These are phyloP conservation scores for Macquaria australasica DNA, from an alignment of 2,113 vertebrate genomes.

Conservation along the genomic window DNA sequence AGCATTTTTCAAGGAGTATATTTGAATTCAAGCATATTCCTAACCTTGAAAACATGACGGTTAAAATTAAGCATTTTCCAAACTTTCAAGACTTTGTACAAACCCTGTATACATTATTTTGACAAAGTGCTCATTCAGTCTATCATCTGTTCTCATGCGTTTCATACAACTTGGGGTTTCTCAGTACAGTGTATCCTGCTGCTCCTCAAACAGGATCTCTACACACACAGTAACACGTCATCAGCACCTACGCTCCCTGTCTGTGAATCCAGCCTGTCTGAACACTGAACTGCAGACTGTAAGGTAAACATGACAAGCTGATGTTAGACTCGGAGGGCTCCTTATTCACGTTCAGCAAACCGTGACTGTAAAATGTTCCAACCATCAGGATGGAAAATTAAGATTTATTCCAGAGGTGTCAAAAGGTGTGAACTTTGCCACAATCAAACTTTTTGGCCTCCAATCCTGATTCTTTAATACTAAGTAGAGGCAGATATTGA, in stretches of 20 bases:
- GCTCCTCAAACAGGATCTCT: constrained; percentile 35
- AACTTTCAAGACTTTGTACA: no score
- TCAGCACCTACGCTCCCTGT: not conserved
- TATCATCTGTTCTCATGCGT: not conserved
- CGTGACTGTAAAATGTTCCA: not conserved
- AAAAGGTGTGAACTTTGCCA: not conserved
- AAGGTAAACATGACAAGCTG: constrained; percentile 65
- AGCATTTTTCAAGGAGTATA: no score
- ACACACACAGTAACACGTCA: constrained; percentile 1
- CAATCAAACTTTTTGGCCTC: not conserved
- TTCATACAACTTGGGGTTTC: not conserved
- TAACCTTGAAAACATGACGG: no score
- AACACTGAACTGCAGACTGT: constrained; percentile 8
- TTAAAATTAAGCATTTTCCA: no score
- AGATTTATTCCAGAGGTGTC: not conserved
- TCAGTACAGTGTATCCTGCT: not conserved
- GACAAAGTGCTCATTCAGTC: not conserved
- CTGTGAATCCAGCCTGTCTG: constrained; percentile 12
- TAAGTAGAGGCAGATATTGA: not conserved
- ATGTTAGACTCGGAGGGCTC: constrained; percentile 35
- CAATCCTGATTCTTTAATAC: not conserved
- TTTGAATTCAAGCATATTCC: no score
- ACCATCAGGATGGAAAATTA: not conserved
- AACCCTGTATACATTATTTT: not conserved
- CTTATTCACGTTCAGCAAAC: constrained; percentile 8